Percentiles rank a stretch among this genome's conserved stretches.
Evolutionary conservation across 2,797 vertebrate genomes (phyloP).

Genomic region (Pampus argenteus): DNA sequence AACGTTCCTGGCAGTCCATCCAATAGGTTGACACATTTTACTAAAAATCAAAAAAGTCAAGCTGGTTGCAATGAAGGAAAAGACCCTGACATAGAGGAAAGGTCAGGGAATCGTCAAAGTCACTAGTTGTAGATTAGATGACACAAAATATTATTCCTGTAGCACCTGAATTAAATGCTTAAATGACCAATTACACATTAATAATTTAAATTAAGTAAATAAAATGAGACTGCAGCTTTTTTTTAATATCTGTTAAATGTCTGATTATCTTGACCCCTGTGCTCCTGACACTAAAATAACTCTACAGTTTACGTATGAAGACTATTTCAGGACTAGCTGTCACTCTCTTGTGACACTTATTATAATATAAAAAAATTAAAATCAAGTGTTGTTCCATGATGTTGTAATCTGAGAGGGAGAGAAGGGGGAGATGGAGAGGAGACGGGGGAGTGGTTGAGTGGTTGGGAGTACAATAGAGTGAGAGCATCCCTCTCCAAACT

Average conservation of each 20-base stretch:
- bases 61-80: no score
- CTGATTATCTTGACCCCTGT: neutral
- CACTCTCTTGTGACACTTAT: conserved; percentile 45
- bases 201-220: neutral
- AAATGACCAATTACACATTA: neutral
- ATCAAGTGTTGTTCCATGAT: conserved; percentile 44
- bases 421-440: conserved; percentile 26
- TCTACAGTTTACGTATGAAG: conserved; percentile 1
- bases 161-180: neutral
- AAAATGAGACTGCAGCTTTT: neutral
- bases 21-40: no score
- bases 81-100: no score
- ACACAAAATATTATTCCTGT: neutral
- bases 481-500: conserved; percentile 34
- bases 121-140: neutral
- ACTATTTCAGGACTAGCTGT: conserved; percentile 48
- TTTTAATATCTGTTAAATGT: conserved; percentile 6
- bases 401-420: conserved; percentile 18
- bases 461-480: conserved; percentile 14
- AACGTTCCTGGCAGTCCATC: no score
- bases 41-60: no score
- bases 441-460: conserved; percentile 33
- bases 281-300: conserved; percentile 30
- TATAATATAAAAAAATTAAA: conserved; percentile 47
- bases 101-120: no score